Evolutionary conservation across 2,113 vertebrate genomes (phyloP).

Genomic region (Dicerorhinus sumatrensis): DNA sequence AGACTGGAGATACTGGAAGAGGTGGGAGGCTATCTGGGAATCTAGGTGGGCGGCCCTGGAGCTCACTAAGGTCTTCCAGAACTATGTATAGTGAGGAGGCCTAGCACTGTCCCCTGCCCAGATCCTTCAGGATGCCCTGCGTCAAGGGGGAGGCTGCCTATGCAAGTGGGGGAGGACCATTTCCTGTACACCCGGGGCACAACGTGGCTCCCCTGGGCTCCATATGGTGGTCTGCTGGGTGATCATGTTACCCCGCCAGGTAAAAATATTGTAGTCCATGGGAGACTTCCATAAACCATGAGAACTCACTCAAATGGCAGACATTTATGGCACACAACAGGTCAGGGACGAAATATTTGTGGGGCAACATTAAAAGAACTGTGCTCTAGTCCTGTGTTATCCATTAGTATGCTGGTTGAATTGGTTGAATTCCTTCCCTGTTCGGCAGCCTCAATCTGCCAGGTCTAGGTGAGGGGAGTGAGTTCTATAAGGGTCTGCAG

Average conservation of each 20-base stretch:
- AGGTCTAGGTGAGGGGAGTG: neutral
- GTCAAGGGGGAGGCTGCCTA: neutral
- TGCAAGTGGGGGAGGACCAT: accelerated
- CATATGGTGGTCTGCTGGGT: accelerated
- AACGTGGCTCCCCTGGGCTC: neutral
- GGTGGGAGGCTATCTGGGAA: neutral
- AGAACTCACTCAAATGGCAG: neutral
- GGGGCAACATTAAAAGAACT: neutral
- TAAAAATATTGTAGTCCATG: neutral
- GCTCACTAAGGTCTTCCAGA: neutral
- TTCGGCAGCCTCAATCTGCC: neutral
- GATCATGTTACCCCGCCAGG: neutral
- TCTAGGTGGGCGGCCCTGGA: accelerated
- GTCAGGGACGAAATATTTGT: neutral
- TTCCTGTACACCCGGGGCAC: accelerated
- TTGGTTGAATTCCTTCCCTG: neutral
- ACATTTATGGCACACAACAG: neutral
- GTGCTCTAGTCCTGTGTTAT: neutral
- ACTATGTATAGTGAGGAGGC: neutral
- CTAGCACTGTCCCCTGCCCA: neutral
- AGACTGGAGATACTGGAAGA: neutral
- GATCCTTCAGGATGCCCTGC: neutral
- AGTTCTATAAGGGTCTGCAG: neutral
- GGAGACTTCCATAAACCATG: neutral
- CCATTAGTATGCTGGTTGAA: neutral